Base-by-base conservation (phyloP, 2,113 vertebrate species). In the Callorhinus ursinus region DNA sequence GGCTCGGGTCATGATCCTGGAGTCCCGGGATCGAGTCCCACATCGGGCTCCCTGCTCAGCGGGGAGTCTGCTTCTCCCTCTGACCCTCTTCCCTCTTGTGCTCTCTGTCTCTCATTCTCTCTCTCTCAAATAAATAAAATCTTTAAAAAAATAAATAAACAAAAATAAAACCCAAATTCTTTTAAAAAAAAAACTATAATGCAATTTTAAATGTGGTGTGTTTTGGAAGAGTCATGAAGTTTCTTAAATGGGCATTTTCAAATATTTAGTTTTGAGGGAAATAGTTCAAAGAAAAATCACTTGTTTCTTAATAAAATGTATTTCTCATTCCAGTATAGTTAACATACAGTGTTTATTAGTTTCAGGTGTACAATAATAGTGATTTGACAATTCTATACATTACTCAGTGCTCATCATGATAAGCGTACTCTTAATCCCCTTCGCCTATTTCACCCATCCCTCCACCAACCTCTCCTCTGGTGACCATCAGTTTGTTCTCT, bases 251-350 rank as follows among this genome's bases (percentile, higher is more conserved):
- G 21, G 36, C 36, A 90, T 92, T 95, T 97, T 82, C 12, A 53
- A 88, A 59, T n/a, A 65, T 77, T 94, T 95, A 91, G 22, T n/a
- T 97, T 79, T 86, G 21, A 96, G 36, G 28, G 10, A 76, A 65
- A 49, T 51, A 51, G 19, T 90, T 93, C 85, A 90, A 22, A 90
- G 86, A 72, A 97, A 97, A 97, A 95, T 79, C 61, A 88, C 13
- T 89, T 89, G 24, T 39, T 61, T 26, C 69, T 46, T 22, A 51
- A 76, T 12, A 11, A 65, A 55, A 90, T 28, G 6, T 59, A 88
- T 71, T 36, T 57, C 36, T 71, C 36, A 65, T 36, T 71, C 67
- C 67, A 36, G 8, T 71, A 71, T 4, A 71, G 67, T 19, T 71
- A 71, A 71, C n/a, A 71, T 21, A 36, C 18, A 36, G n/a, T 36